phyloP scores from a whole-genome alignment of 2,113 vertebrate species.

The Gavia stellata region DNA sequence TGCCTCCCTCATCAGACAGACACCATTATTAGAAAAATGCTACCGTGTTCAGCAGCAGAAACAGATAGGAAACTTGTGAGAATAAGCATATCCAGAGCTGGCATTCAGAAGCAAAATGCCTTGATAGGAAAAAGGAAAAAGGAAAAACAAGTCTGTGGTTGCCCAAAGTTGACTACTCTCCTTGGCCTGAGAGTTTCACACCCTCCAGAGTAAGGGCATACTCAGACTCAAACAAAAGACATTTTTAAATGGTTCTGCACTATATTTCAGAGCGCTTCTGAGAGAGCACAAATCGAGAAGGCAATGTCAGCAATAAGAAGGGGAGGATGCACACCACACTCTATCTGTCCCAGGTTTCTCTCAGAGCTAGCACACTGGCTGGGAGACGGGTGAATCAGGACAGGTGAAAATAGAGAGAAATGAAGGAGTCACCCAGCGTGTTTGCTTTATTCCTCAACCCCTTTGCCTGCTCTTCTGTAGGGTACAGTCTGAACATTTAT shows the following conservation, averaged over 20 bases:
- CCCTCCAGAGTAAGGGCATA: not conserved
- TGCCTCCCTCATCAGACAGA: not conserved
- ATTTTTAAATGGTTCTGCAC: not conserved
- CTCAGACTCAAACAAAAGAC: not conserved
- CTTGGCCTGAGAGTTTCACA: not conserved
- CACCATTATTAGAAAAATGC: not conserved
- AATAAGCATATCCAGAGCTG: not conserved
- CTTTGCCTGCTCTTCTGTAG: not conserved
- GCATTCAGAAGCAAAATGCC: not conserved
- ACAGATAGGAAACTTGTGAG: not conserved
- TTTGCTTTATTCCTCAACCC: not conserved
- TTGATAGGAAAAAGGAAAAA: not conserved
- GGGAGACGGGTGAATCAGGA: not conserved
- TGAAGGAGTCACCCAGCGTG: not conserved
- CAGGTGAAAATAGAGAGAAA: not conserved
- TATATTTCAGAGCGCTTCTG: accelerated
- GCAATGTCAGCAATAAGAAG: not conserved
- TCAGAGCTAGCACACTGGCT: not conserved
- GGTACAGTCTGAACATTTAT: not conserved
- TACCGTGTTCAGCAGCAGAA: not conserved
- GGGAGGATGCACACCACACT: not conserved
- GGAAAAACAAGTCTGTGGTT: not conserved
- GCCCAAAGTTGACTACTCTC: not conserved
- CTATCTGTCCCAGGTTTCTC: not conserved
- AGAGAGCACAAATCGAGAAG: not conserved